Evolutionary conservation across 2,113 vertebrate species (phyloP).

Genomic region (Sander lucioperca): DNA sequence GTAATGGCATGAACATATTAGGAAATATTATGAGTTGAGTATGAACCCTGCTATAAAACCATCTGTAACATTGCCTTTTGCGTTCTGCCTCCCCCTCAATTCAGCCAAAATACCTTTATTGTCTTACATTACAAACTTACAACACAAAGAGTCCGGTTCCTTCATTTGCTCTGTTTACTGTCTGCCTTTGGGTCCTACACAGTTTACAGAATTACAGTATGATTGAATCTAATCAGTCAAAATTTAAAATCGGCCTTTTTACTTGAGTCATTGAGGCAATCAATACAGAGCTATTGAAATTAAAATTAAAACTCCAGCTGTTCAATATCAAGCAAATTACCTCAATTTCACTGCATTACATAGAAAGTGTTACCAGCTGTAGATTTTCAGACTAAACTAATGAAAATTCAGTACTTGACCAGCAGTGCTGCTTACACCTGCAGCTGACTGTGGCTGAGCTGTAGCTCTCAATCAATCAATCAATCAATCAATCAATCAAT

Average conservation of each 20-base stretch:
- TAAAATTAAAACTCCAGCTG: constrained; percentile 13
- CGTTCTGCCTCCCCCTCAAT: neutral
- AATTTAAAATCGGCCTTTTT: neutral
- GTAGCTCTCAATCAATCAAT: no score
- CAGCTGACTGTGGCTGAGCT: neutral
- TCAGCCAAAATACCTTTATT: neutral
- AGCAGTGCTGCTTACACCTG: constrained; percentile 14
- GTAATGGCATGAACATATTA: neutral
- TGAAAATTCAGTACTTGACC: neutral
- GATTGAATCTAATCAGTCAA: neutral
- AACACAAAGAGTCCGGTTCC: neutral
- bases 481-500: no score
- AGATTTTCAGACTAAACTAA: constrained; percentile 8
- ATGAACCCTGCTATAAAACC: neutral
- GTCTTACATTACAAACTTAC: neutral
- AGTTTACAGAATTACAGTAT: neutral
- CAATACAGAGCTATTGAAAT: neutral
- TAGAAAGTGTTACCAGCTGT: constrained; percentile 32
- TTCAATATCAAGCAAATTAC: constrained; percentile 33
- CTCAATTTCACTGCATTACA: constrained; percentile 27
- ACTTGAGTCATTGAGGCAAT: neutral
- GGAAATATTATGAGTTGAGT: neutral
- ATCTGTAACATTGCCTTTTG: neutral
- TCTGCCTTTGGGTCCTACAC: neutral
- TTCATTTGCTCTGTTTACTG: neutral